These are phyloP conservation scores for Lydus trimaculatus DNA, from an alignment of 2,888 invertebrate genomes.

Conservation along the genomic window DNA sequence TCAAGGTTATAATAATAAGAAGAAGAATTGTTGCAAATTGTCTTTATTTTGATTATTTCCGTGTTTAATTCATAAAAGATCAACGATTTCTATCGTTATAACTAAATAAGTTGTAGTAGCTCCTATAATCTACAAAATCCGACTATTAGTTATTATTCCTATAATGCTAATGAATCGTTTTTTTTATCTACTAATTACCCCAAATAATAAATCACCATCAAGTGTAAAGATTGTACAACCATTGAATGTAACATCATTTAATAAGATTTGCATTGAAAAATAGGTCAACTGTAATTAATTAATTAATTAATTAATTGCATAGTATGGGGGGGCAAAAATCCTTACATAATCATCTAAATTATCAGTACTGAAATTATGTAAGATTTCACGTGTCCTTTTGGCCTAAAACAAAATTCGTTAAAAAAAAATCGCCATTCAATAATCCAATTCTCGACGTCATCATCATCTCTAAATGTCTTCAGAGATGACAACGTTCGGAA, in stretches of 20 bases:
- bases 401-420: not conserved
- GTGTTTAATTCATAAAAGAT: not conserved
- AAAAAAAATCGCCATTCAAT: not conserved
- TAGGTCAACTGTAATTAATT: slow-evolving; percentile 6
- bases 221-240: not conserved
- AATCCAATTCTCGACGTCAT: too few species aligned
- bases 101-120: not conserved
- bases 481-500: not conserved
- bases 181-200: too few species aligned
- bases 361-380: not conserved
- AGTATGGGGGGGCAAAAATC: too few species aligned
- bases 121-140: not conserved
- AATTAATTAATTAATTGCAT: too few species aligned
- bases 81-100: not conserved
- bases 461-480: too few species aligned
- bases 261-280: slow-evolving; percentile 4
- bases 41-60: too few species aligned
- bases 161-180: not conserved
- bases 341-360: not conserved
- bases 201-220: not conserved
- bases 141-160: not conserved
- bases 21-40: too few species aligned
- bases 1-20: too few species aligned
- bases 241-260: not conserved
- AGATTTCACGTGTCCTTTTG: not conserved